Evolutionary conservation across 2,888 invertebrate species (phyloP).

Genomic region (Diabrotica balteata): DNA sequence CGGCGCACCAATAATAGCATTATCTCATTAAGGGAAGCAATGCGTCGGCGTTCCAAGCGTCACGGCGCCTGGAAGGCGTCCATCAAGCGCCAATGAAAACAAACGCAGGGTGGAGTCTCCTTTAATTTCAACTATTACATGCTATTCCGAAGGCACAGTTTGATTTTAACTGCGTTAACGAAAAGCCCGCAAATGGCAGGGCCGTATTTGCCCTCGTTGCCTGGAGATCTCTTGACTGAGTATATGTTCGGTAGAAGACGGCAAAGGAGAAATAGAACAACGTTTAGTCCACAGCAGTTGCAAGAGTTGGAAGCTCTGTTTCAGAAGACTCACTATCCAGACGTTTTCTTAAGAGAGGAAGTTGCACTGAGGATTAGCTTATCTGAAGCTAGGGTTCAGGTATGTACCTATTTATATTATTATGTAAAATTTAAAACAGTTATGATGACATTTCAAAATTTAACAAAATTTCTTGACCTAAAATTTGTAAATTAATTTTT

Average conservation of each 20-base stretch:
- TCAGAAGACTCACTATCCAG: constrained; percentile 94
- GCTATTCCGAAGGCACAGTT: constrained; percentile 48
- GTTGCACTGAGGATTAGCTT: constrained; percentile 89
- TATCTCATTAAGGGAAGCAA: constrained; percentile 49
- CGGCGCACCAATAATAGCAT: constrained; percentile 52
- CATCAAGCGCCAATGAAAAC: constrained; percentile 53
- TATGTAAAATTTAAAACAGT: not conserved
- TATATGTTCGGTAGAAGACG: constrained; percentile 91
- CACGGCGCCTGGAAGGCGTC: constrained; percentile 57
- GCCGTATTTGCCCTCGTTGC: constrained; percentile 83
- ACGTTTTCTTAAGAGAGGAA: constrained; percentile 87
- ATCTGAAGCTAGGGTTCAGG: constrained; percentile 93
- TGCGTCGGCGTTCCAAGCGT: constrained; percentile 58
- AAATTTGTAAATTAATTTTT: too few relatives aligned
- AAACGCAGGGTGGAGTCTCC: constrained; percentile 56
- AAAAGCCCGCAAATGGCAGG: constrained; percentile 72
- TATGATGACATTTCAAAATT: too few relatives aligned
- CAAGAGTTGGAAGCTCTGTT: constrained; percentile 91
- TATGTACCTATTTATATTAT: constrained; percentile 52
- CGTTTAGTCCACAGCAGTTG: constrained; percentile 92
- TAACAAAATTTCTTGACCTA: too few relatives aligned
- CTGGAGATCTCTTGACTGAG: constrained; percentile 88
- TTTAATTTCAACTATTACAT: constrained; percentile 49
- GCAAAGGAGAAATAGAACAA: constrained; percentile 89
- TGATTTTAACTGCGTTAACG: constrained; percentile 46